Percentiles rank a stretch among this genome's conserved stretches.
These are phyloP conservation scores for Luffia ferchaultella DNA, from an alignment of 2,888 invertebrate genomes.

Conservation along the genomic window DNA sequence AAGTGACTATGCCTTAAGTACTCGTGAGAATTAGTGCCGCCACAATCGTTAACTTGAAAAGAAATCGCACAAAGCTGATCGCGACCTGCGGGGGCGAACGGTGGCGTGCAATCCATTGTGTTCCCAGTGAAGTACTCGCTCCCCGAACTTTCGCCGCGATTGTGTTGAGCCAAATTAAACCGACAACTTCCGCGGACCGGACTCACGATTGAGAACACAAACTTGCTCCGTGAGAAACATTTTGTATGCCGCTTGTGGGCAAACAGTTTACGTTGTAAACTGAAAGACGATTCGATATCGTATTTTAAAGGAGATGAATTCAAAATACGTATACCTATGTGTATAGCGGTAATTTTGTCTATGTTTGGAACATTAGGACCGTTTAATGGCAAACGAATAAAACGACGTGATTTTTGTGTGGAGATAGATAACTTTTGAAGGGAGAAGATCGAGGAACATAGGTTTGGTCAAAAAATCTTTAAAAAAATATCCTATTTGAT, in stretches of 20 bases:
- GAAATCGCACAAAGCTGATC: background rate
- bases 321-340: too few species aligned
- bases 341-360: too few species aligned
- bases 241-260: background rate
- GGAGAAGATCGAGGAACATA: too few species aligned
- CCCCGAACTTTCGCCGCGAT: constrained; percentile 28
- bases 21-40: background rate
- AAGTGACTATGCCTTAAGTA: background rate
- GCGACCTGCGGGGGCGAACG: background rate
- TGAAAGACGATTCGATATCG: too few species aligned
- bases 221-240: background rate
- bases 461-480: too few species aligned
- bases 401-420: too few species aligned
- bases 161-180: constrained; percentile 27
- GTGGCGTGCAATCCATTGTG: background rate
- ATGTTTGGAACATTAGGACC: too few species aligned
- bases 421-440: too few species aligned
- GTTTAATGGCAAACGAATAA: too few species aligned
- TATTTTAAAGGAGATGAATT: too few species aligned
- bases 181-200: constrained; percentile 13
- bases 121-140: constrained; percentile 8
- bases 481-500: too few species aligned
- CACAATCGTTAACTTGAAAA: background rate
- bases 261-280: background rate
- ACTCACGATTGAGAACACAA: constrained; percentile 7